Conservation (phyloP, 2,113 vertebrate genomes). For the Sclerurus mexicanus region DNA sequence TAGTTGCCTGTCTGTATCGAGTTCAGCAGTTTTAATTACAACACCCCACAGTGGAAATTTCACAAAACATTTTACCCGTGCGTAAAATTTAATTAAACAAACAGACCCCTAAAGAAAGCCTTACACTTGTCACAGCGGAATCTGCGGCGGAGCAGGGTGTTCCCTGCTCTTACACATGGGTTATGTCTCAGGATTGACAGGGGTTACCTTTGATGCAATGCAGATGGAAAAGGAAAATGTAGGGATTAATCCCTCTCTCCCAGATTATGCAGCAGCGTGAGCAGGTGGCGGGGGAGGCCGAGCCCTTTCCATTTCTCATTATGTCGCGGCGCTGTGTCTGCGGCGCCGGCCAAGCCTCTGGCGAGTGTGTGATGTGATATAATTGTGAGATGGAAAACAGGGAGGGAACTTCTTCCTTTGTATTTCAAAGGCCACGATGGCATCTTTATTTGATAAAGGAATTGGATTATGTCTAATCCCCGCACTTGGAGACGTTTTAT, state of each 20-base stretch:
- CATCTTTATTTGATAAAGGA: slow-evolving; percentile 64
- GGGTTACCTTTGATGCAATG: slow-evolving; percentile 11
- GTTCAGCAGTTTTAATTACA: slow-evolving; percentile 12
- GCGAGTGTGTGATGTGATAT: background rate
- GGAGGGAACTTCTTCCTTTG: slow-evolving; percentile 5
- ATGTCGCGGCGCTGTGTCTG: background rate
- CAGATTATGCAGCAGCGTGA: background rate
- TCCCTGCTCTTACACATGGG: background rate
- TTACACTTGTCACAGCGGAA: background rate
- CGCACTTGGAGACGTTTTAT: background rate
- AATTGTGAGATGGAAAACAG: slow-evolving; percentile 11
- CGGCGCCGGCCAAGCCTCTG: background rate
- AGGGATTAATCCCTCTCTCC: slow-evolving; percentile 17
- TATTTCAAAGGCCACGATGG: slow-evolving; percentile 29
- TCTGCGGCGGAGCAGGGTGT: accelerated
- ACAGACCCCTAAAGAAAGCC: background rate
- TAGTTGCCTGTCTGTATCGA: background rate
- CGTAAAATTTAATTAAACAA: background rate
- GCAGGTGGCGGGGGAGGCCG: slow-evolving; percentile 41
- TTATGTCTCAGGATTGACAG: background rate
- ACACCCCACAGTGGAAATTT: background rate
- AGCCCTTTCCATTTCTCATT: slow-evolving; percentile 16
- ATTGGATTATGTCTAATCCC: slow-evolving; percentile 63
- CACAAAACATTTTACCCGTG: background rate
- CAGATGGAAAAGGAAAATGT: slow-evolving; percentile 31